These are phyloP conservation scores for Tholera decimalis DNA, from an alignment of 2,888 invertebrate genomes.

Conservation along the genomic window DNA sequence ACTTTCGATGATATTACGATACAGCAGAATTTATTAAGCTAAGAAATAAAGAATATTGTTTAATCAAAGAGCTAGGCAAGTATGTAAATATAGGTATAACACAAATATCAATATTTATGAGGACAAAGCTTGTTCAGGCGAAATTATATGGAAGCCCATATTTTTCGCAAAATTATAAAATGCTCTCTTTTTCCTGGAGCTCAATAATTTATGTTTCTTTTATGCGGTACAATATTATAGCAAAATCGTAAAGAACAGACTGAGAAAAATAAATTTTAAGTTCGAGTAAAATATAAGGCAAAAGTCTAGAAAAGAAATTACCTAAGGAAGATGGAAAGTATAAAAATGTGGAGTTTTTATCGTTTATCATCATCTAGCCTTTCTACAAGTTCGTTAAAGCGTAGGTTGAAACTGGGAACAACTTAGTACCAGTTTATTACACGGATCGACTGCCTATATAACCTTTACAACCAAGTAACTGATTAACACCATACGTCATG, in stretches of 20 bases:
- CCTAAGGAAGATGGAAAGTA: constrained; percentile 1
- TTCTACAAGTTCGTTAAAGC: too few species aligned
- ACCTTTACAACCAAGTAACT: too few species aligned
- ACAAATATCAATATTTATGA: constrained; percentile 41
- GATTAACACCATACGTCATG: too few species aligned
- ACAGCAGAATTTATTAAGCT: background rate
- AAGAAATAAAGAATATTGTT: background rate
- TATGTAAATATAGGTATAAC: constrained; percentile 14
- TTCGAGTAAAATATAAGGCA: constrained; percentile 2
- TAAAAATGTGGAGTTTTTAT: background rate
- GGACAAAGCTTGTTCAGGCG: constrained; percentile 19
- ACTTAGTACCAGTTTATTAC: too few species aligned
- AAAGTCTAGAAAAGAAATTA: constrained; percentile 5
- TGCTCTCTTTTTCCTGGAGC: constrained; percentile 10
- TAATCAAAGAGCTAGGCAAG: background rate
- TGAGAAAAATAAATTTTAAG: constrained; percentile 17
- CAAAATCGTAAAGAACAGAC: constrained; percentile 22
- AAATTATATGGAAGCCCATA: constrained; percentile 19
- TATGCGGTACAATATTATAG: constrained; percentile 18
- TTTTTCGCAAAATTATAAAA: constrained; percentile 32
- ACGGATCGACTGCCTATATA: too few species aligned
- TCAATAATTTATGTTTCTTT: constrained; percentile 45
- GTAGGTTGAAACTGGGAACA: too few species aligned
- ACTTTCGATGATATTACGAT: background rate
- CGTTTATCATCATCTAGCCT: too few species aligned